These are phyloP conservation scores for Ptychodera flava DNA, from an alignment of 35 echinoderm and acorn worm genomes.

Conservation along the genomic window DNA sequence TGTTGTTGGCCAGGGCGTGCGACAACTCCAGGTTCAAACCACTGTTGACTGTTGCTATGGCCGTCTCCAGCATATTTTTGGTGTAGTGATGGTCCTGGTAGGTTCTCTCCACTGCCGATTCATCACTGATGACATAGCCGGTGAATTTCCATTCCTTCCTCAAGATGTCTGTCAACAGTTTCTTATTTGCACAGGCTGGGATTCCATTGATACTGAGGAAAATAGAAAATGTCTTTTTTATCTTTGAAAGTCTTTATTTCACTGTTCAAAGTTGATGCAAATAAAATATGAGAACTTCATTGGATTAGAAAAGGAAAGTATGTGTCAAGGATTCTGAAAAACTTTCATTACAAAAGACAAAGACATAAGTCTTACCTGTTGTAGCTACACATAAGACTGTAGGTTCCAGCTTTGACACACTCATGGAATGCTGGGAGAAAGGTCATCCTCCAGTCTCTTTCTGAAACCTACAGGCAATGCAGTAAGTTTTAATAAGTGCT, in stretches of 20 bases:
- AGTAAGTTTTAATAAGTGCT: too few relatives aligned
- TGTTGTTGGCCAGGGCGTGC: slow-evolving; percentile 6
- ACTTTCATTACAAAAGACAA: too few relatives aligned
- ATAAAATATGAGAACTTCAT: too few relatives aligned
- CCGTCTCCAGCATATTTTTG: slow-evolving; percentile 46
- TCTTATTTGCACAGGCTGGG: slow-evolving; percentile 74
- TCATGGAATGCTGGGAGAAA: slow-evolving; percentile 89
- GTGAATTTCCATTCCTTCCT: slow-evolving; percentile 76
- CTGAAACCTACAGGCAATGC: slow-evolving; percentile 65
- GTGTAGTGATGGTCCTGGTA: slow-evolving; percentile 61
- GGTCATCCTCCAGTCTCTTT: slow-evolving; percentile 68
- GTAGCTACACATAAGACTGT: slow-evolving; percentile 97
- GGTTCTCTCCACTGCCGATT: slow-evolving; percentile 63
- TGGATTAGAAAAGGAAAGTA: too few relatives aligned
- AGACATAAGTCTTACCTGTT: slow-evolving; percentile 83
- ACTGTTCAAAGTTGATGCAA: too few relatives aligned
- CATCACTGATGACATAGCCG: slow-evolving; percentile 88
- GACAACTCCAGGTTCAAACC: slow-evolving; percentile 82
- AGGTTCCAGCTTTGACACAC: slow-evolving; percentile 92
- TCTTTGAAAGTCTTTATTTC: too few relatives aligned
- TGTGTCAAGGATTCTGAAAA: too few relatives aligned
- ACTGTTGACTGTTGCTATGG: slow-evolving; percentile 39
- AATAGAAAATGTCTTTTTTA: too few relatives aligned
- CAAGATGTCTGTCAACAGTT: slow-evolving; percentile 68
- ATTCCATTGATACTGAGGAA: slow-evolving; percentile 83